Evolutionary conservation across 2,797 vertebrate species (phyloP).

Genomic region (Onychomys arenicola): DNA sequence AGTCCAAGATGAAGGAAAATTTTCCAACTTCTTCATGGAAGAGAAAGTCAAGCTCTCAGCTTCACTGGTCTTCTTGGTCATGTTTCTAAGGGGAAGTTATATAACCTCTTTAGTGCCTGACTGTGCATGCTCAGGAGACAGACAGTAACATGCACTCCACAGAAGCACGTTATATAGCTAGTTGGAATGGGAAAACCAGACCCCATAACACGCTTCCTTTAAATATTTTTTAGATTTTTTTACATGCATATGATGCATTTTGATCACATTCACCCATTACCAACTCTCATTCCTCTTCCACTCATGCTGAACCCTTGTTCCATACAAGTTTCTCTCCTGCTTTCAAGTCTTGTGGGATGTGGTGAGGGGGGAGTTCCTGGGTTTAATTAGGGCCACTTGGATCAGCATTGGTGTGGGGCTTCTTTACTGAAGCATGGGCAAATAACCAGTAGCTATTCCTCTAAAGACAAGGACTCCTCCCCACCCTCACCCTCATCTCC

Average conservation of each 20-base stretch:
- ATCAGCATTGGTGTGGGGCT: neutral
- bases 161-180: neutral
- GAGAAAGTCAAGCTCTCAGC: neutral
- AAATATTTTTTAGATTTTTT: neutral
- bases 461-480: neutral
- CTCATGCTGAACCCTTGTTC: neutral
- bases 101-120: neutral
- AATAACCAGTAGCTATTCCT: neutral
- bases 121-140: neutral
- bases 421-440: neutral
- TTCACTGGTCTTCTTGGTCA: neutral
- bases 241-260: neutral
- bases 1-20: neutral
- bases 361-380: too few species aligned
- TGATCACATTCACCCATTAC: neutral
- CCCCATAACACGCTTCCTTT: too few species aligned
- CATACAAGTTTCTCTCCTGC: neutral
- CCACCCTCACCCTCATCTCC: too few species aligned
- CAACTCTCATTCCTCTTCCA: neutral
- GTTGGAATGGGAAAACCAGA: neutral
- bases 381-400: neutral
- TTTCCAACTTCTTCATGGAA: neutral
- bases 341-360: neutral
- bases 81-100: neutral
- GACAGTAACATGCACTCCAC: neutral